Conservation (phyloP, 1,140 invertebrate species). For the Gryllus bimaculatus region DNA sequence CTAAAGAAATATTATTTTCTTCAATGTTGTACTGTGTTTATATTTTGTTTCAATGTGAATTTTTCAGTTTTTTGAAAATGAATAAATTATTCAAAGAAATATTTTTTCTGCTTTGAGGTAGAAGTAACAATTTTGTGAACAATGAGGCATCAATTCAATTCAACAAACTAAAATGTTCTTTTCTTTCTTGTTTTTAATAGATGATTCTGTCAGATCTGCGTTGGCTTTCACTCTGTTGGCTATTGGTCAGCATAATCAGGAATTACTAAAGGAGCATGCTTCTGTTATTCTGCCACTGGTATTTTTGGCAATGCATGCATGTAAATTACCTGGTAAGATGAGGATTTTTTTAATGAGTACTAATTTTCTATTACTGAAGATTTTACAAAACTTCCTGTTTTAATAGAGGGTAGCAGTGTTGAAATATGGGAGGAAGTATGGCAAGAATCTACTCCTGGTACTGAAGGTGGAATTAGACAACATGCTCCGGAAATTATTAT, state of each 20-base stretch:
- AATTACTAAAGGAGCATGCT: constrained; percentile 71
- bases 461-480: constrained; percentile 67
- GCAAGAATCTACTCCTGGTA: constrained; percentile 76
- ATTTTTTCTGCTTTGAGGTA: too few species aligned
- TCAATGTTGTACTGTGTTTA: too few species aligned
- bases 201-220: constrained; percentile 59
- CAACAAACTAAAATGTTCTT: background rate
- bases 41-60: too few species aligned
- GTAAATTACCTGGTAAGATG: constrained; percentile 47
- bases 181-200: constrained; percentile 32
- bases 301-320: constrained; percentile 82
- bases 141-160: too few species aligned
- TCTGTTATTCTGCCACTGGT: constrained; percentile 67
- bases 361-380: too few species aligned
- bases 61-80: too few species aligned
- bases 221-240: constrained; percentile 72
- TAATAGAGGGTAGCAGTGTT: constrained; percentile 30
- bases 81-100: too few species aligned
- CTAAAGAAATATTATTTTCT: background rate
- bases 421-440: constrained; percentile 82
- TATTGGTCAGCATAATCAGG: constrained; percentile 72
- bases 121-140: too few species aligned
- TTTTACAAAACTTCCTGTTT: background rate
- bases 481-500: constrained; percentile 65
- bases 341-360: background rate